Conservation (phyloP, 2,113 vertebrate genomes). For the Australoheros scitulus region DNA sequence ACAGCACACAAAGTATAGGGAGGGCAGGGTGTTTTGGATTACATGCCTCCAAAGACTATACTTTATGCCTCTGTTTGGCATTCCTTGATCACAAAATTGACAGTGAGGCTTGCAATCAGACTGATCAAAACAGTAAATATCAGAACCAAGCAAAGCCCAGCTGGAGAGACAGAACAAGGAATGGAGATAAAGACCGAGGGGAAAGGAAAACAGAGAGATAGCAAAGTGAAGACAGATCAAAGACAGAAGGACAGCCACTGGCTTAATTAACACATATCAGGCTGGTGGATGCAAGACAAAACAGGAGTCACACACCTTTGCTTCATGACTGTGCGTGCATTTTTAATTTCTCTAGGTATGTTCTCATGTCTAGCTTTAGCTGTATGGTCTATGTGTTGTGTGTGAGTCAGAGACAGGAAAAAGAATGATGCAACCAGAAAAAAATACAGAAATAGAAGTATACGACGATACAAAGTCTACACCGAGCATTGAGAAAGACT, state of each 20-base stretch:
- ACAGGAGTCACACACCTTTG: conserved; percentile 83
- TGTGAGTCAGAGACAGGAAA: conserved; percentile 83
- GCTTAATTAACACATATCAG: conserved; percentile 78
- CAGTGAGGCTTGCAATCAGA: conserved; percentile 56
- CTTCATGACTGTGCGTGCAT: conserved; percentile 1
- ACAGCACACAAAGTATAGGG: conserved; percentile 77
- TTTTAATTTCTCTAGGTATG: background rate
- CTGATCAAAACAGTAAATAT: conserved; percentile 21
- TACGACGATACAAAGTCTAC: conserved; percentile 82
- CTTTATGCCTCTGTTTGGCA: conserved; percentile 68
- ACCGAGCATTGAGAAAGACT: conserved; percentile 86
- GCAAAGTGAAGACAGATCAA: background rate
- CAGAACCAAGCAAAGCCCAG: conserved; percentile 66
- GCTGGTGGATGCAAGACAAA: conserved; percentile 89
- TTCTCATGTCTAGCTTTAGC: background rate
- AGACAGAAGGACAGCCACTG: conserved; percentile 53
- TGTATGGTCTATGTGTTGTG: conserved; percentile 37
- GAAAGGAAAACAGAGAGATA: background rate
- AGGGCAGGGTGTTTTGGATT: conserved; percentile 42
- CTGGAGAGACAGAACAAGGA: conserved; percentile 33
- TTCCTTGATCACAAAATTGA: conserved; percentile 62
- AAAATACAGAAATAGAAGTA: conserved; percentile 71
- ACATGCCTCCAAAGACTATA: conserved; percentile 67
- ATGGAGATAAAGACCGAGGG: background rate
- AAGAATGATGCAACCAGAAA: conserved; percentile 85